Evolutionary conservation across 1,140 invertebrate genomes (phyloP).

Genomic region (Druon quercuslanigerum): DNA sequence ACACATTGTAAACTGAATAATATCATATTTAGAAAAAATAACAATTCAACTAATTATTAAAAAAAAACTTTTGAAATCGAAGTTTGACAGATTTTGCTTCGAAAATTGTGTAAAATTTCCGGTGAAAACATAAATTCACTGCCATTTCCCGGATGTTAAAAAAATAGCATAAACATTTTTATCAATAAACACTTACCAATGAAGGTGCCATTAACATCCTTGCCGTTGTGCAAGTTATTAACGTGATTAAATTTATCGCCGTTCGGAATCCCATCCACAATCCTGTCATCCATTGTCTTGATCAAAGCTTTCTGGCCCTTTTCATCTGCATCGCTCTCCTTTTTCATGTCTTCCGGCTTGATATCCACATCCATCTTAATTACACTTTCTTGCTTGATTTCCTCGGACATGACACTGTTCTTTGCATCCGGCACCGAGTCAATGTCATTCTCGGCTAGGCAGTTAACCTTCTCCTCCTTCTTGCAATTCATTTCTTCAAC

Average conservation of each 20-base stretch:
- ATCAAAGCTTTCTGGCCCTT: constrained; percentile 44
- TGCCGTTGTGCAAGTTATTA: constrained; percentile 71
- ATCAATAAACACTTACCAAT: constrained; percentile 59
- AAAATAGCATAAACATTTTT: constrained; percentile 13
- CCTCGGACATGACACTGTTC: constrained; percentile 68
- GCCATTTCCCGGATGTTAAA: no score
- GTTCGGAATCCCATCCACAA: constrained; percentile 67
- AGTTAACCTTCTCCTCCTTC: constrained; percentile 62
- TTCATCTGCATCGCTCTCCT: constrained; percentile 60
- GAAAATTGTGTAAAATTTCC: no score
- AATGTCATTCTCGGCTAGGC: constrained; percentile 62
- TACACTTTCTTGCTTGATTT: constrained; percentile 73
- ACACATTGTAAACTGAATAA: no score
- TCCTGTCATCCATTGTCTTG: constrained; percentile 66
- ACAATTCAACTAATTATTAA: no score
- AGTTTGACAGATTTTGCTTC: no score
- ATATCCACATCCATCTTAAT: constrained; percentile 61
- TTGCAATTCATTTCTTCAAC: constrained; percentile 60
- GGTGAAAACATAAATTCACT: no score
- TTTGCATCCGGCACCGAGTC: constrained; percentile 69
- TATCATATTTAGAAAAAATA: no score
- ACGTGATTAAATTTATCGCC: constrained; percentile 72
- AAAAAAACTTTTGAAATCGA: no score
- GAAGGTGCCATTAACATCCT: constrained; percentile 72
- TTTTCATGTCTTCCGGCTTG: constrained; percentile 62